These are phyloP conservation scores for Novumbra hubbsi DNA, from an alignment of 2,797 vertebrate genomes.

Conservation along the genomic window DNA sequence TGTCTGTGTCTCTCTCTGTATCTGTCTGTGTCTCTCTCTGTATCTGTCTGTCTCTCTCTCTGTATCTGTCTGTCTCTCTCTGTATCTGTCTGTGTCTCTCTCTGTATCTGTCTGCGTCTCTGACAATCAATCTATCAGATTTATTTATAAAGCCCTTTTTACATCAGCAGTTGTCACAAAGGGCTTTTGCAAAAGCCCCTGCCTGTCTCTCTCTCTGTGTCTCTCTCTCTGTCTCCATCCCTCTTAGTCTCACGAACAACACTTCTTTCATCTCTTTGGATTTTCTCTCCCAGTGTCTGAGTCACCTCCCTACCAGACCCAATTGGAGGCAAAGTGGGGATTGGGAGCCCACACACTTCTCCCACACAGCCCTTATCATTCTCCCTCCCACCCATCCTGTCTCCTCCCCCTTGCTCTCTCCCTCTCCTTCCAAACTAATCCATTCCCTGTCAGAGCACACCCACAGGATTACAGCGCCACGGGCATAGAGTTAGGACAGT, in stretches of 20 bases:
- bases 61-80: too few species aligned
- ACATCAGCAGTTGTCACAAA: too few species aligned
- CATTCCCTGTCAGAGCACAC: neutral
- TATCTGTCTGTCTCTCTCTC: neutral
- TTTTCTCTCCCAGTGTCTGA: neutral
- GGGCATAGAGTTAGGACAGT: neutral
- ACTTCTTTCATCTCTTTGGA: neutral
- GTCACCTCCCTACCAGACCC: slow-evolving; percentile 7
- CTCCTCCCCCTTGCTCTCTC: neutral
- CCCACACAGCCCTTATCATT: neutral
- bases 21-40: neutral
- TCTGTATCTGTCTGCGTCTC: too few species aligned
- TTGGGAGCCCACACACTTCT: neutral
- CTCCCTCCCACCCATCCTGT: neutral
- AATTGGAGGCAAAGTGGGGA: neutral
- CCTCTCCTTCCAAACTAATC: neutral
- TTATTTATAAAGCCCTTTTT: too few species aligned
- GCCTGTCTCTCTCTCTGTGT: neutral
- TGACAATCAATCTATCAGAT: too few species aligned
- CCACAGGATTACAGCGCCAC: slow-evolving; percentile 2
- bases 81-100: neutral
- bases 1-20: too few species aligned
- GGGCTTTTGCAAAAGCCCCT: too few species aligned
- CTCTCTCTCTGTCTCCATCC: neutral
- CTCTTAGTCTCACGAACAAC: too few species aligned